These are phyloP conservation scores for Bergia sp. DNA, from an alignment of 92 coral and sea anemone species.

Conservation along the genomic window DNA sequence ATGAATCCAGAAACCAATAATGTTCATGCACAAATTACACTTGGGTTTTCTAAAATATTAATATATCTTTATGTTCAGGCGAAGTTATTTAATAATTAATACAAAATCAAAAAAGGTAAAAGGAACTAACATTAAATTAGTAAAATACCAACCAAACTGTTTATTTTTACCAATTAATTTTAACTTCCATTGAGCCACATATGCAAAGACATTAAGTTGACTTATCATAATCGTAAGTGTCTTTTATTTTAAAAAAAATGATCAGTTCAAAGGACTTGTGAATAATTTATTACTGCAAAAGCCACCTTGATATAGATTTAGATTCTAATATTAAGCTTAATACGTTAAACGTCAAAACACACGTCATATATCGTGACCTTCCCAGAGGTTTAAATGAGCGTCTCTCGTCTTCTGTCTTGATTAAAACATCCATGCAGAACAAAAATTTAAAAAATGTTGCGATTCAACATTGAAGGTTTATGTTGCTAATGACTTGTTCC, in stretches of 20 bases:
- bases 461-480: conserved; percentile 20
- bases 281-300: conserved; percentile 11
- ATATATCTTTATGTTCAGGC: background rate
- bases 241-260: background rate
- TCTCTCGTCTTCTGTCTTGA: background rate
- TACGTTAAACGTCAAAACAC: background rate
- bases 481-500: conserved; percentile 25
- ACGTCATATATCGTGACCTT: background rate
- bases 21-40: background rate
- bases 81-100: too few species aligned
- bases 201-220: background rate
- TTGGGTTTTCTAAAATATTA: background rate
- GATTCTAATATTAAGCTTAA: background rate
- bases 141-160: background rate
- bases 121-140: too few species aligned
- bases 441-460: conserved; percentile 32
- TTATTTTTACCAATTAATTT: background rate
- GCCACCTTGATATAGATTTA: conserved; percentile 2
- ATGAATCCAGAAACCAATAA: too few species aligned
- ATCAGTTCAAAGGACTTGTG: background rate
- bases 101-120: background rate
- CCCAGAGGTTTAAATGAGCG: background rate
- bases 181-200: background rate
- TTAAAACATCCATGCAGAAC: conserved; percentile 30
- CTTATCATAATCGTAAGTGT: background rate